Percentiles rank a stretch among this genome's conserved stretches.
phyloP scores from a whole-genome alignment of 2,888 invertebrate species.

The Unio pictorum region DNA sequence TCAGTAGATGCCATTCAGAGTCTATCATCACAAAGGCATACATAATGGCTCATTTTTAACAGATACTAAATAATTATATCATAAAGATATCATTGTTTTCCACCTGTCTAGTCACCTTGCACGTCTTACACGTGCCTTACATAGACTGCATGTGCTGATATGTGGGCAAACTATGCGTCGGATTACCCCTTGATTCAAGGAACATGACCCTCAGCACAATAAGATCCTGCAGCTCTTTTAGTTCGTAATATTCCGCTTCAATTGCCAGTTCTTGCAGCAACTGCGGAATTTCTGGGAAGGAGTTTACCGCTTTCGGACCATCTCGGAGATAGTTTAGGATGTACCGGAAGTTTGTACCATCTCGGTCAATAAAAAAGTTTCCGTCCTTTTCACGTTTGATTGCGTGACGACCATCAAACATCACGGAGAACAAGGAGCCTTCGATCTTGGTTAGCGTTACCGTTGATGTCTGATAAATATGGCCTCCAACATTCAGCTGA shows the following conservation, averaged over 20 bases:
- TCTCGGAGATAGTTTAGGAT: constrained; percentile 54
- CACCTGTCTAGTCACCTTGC: too few species aligned
- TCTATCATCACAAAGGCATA: too few species aligned
- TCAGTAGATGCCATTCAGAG: too few species aligned
- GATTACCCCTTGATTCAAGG: too few species aligned
- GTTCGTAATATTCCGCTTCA: constrained; percentile 47
- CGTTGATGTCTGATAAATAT: constrained; percentile 42
- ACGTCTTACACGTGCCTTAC: too few species aligned
- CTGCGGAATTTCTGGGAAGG: constrained; percentile 30
- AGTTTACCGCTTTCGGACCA: constrained; percentile 33
- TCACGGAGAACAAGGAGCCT: constrained; percentile 41
- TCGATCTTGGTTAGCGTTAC: constrained; percentile 36
- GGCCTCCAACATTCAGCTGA: constrained; percentile 50
- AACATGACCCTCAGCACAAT: constrained; percentile 17
- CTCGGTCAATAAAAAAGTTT: constrained; percentile 52
- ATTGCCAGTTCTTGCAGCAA: constrained; percentile 36
- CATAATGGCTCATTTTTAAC: too few species aligned
- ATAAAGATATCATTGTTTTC: too few species aligned
- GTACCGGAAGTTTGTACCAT: constrained; percentile 49
- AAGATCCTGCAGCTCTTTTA: constrained; percentile 23
- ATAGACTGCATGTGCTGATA: too few species aligned
- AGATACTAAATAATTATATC: too few species aligned
- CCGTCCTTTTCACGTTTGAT: constrained; percentile 43
- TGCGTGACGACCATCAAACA: constrained; percentile 50
- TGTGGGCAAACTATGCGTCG: too few species aligned